Evolutionary conservation across 1,140 invertebrate genomes (phyloP).

Genomic region (Pentalonia nigronervosa): DNA sequence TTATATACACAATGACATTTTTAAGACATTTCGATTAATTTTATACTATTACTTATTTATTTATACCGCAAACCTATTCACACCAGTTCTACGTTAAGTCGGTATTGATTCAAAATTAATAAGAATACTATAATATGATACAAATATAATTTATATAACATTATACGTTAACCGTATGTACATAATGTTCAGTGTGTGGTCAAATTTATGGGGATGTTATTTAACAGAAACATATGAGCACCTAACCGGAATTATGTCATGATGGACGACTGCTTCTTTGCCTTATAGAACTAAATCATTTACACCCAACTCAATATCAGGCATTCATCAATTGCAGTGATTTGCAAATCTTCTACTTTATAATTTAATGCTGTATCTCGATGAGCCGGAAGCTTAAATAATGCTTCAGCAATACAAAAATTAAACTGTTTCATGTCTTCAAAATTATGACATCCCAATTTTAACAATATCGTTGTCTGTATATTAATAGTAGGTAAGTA

Average conservation of each 20-base stretch:
- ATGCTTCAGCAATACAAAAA: constrained; percentile 84
- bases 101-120: too few species aligned
- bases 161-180: neutral
- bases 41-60: too few species aligned
- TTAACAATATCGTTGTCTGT: constrained; percentile 93
- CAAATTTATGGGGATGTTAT: neutral
- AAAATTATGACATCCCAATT: constrained; percentile 88
- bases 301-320: too few species aligned
- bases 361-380: constrained; percentile 91
- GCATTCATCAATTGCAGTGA: constrained; percentile 96
- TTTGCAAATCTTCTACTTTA: constrained; percentile 97
- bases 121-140: too few species aligned
- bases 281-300: too few species aligned
- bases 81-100: too few species aligned
- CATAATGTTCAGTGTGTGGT: neutral
- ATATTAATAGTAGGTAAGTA: constrained; percentile 45
- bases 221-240: neutral
- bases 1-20: too few species aligned
- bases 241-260: too few species aligned
- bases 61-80: too few species aligned
- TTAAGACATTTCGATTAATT: too few species aligned
- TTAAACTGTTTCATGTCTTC: constrained; percentile 93
- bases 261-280: too few species aligned
- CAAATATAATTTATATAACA: neutral
- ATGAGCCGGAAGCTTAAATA: constrained; percentile 84